phyloP scores from a whole-genome alignment of 2,113 vertebrate genomes.

The Fregetta grallaria region DNA sequence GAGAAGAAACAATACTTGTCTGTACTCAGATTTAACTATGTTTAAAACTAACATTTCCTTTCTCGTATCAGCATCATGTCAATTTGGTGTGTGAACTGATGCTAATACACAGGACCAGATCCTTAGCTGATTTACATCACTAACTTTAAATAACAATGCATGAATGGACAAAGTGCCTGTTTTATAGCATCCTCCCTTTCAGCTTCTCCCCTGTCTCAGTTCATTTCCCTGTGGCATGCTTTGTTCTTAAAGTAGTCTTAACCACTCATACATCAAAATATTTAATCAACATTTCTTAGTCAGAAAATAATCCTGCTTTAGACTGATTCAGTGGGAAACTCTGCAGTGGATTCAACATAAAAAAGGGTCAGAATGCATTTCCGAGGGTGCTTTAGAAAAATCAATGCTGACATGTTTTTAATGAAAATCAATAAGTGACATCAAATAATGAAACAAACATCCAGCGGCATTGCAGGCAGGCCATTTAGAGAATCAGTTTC shows the following conservation, averaged over 20 bases:
- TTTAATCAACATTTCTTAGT: constrained; percentile 63
- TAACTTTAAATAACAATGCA: constrained; percentile 35
- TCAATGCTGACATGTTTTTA: constrained; percentile 51
- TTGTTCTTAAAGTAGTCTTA: constrained; percentile 57
- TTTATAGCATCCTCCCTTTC: constrained; percentile 51
- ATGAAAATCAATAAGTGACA: constrained; percentile 56
- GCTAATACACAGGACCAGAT: background rate
- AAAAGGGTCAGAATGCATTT: constrained; percentile 46
- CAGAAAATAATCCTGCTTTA: constrained; percentile 39
- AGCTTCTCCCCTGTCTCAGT: constrained; percentile 35
- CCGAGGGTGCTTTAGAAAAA: constrained; percentile 44
- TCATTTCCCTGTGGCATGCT: constrained; percentile 48
- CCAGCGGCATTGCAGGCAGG: background rate
- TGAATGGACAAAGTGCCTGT: constrained; percentile 32
- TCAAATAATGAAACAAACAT: constrained; percentile 45
- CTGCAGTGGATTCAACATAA: background rate
- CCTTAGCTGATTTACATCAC: constrained; percentile 7
- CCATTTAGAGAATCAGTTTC: background rate
- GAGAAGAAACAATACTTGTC: background rate
- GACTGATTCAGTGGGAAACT: constrained; percentile 13
- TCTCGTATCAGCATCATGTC: background rate
- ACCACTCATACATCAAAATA: constrained; percentile 63
- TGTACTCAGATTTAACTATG: background rate
- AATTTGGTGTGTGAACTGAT: background rate
- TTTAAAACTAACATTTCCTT: background rate